Evolutionary conservation across 2,113 vertebrate species (phyloP).

Genomic region (Anguilla japonica): DNA sequence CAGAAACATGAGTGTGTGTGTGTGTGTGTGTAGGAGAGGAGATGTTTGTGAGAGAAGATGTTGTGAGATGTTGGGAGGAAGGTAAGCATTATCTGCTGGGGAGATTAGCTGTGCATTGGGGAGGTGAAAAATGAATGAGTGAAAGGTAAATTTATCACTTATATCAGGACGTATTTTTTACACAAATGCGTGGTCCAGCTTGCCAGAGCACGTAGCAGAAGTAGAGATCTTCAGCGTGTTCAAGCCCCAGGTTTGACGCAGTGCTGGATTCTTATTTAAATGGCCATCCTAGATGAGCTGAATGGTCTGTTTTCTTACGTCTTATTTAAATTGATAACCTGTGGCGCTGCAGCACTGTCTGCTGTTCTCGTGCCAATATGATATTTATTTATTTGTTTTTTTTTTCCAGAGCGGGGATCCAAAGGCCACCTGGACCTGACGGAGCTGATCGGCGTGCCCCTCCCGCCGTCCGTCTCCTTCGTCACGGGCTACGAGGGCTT

Average conservation of each 20-base stretch:
- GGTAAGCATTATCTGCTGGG: too few relatives aligned
- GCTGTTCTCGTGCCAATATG: neutral
- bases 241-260: too few relatives aligned
- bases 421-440: slow-evolving; percentile 82
- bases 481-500: slow-evolving; percentile 88
- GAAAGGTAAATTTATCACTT: too few relatives aligned
- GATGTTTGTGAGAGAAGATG: neutral
- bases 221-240: too few relatives aligned
- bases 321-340: neutral
- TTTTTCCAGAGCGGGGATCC: slow-evolving; percentile 66
- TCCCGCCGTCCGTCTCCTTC: slow-evolving; percentile 89
- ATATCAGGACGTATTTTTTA: too few relatives aligned
- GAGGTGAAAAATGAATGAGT: neutral
- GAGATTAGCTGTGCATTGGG: neutral
- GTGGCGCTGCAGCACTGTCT: neutral
- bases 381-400: neutral
- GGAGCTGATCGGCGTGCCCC: slow-evolving; percentile 88
- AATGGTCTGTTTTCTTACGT: too few relatives aligned
- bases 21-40: neutral
- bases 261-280: too few relatives aligned
- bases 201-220: too few relatives aligned
- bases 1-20: too few relatives aligned
- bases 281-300: too few relatives aligned
- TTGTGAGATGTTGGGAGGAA: too few relatives aligned
- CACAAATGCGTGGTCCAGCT: too few relatives aligned